Percentiles rank a stretch among this genome's conserved stretches.
Conservation (phyloP, 1,140 invertebrate species). For the Scaptodrosophila lebanonensis region DNA sequence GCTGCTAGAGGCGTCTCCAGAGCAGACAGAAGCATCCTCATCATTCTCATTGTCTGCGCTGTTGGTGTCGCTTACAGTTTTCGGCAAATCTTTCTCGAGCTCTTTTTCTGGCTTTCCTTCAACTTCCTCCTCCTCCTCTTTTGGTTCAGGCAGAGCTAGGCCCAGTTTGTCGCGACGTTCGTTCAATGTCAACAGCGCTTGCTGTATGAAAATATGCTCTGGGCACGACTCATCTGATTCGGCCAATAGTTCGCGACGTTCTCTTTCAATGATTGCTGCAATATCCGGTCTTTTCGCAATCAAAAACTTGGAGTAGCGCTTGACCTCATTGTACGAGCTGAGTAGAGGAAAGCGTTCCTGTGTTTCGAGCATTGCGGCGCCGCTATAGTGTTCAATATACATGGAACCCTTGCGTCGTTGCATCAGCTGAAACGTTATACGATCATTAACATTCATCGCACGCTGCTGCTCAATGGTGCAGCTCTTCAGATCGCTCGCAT, state of each 20-base stretch:
- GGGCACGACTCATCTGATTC: slow-evolving; percentile 85
- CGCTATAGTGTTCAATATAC: slow-evolving; percentile 81
- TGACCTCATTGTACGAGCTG: slow-evolving; percentile 76
- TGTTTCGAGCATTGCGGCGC: slow-evolving; percentile 1
- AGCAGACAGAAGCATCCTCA: slow-evolving; percentile 51
- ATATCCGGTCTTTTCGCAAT: slow-evolving; percentile 82
- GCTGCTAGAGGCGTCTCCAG: slow-evolving; percentile 35
- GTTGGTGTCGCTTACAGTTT: slow-evolving; percentile 19
- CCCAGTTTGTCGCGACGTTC: slow-evolving; percentile 49
- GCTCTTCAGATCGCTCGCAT: slow-evolving; percentile 77
- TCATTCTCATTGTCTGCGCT: slow-evolving; percentile 29
- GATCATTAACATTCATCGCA: slow-evolving; percentile 83
- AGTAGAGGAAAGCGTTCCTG: slow-evolving; percentile 48
- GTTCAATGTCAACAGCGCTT: slow-evolving; percentile 84
- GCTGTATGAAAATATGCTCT: slow-evolving; percentile 90
- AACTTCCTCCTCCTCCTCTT: slow-evolving; percentile 20
- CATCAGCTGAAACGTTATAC: slow-evolving; percentile 91
- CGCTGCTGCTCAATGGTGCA: slow-evolving; percentile 76
- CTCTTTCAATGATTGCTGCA: slow-evolving; percentile 84
- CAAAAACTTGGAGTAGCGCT: slow-evolving; percentile 87
- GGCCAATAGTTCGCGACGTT: slow-evolving; percentile 83
- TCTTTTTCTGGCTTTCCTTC: neutral
- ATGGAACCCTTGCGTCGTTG: slow-evolving; percentile 88
- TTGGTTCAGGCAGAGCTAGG: too few relatives aligned
- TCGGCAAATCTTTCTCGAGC: slow-evolving; percentile 8